Conservation (phyloP, 2,797 vertebrate species). For the Epinephelus malabaricus region DNA sequence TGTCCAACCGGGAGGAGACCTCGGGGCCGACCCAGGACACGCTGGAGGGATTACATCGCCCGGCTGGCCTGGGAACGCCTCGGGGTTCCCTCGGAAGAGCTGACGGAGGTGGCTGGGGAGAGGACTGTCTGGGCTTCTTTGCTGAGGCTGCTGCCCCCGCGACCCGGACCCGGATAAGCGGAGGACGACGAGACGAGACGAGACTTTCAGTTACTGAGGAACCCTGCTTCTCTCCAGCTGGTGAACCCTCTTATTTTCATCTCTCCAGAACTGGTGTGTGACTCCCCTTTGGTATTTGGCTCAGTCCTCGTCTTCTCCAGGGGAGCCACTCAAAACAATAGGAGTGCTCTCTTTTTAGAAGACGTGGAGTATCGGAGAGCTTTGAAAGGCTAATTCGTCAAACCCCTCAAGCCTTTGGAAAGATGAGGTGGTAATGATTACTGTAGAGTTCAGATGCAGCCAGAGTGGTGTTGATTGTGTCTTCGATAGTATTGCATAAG, state of each 20-base stretch:
- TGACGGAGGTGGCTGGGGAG: too few relatives aligned
- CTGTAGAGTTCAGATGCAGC: conserved; percentile 1
- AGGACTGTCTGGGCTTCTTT: too few relatives aligned
- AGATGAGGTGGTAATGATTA: conserved; percentile 17
- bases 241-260: not conserved
- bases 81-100: too few relatives aligned
- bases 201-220: conserved; percentile 6
- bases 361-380: not conserved
- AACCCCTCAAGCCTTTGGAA: not conserved
- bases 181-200: too few relatives aligned
- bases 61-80: too few relatives aligned
- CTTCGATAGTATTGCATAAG: too few relatives aligned
- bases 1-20: too few relatives aligned
- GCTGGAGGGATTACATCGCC: too few relatives aligned
- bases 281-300: not conserved
- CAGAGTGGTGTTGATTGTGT: not conserved
- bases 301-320: conserved; percentile 11
- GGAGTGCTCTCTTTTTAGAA: not conserved
- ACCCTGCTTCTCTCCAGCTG: not conserved
- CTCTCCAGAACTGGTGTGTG: not conserved
- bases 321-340: conserved; percentile 1
- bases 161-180: too few relatives aligned
- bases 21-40: too few relatives aligned
- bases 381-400: not conserved
- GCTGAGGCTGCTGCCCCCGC: too few relatives aligned